Percentiles rank a stretch among this genome's conserved stretches.
These are phyloP conservation scores for Drosophila repleta DNA, from an alignment of 1,140 invertebrate species.

Conservation along the genomic window DNA sequence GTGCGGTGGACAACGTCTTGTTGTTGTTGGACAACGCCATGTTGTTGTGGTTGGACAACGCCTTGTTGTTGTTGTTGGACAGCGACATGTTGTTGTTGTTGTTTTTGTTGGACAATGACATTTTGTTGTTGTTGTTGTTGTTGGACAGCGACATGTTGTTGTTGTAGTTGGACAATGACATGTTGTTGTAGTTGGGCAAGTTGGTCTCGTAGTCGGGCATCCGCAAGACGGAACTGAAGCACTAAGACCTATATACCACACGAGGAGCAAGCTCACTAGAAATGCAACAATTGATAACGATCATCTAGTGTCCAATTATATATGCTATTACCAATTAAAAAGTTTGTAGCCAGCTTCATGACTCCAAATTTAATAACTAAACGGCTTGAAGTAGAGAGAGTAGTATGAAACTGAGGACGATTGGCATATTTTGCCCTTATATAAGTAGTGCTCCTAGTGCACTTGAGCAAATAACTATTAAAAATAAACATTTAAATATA, in stretches of 20 bases:
- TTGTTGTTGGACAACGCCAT: too few relatives aligned
- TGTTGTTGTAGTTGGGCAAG: background rate
- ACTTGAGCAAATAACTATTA: slow-evolving; percentile 24
- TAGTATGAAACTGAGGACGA: background rate
- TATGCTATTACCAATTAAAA: slow-evolving; percentile 12
- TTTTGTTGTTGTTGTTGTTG: background rate
- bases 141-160: background rate
- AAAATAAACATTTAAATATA: slow-evolving; percentile 20
- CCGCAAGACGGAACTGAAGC: background rate
- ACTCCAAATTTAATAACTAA: background rate
- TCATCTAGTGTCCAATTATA: background rate
- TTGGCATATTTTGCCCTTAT: background rate
- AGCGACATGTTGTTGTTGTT: background rate
- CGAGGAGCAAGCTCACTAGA: slow-evolving; percentile 1
- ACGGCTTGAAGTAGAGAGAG: background rate
- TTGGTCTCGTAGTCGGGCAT: background rate
- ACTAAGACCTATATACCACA: background rate
- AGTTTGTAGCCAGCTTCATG: slow-evolving; percentile 17
- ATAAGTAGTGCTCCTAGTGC: slow-evolving; percentile 1
- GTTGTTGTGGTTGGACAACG: background rate
- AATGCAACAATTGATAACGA: background rate
- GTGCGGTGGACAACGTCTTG: too few relatives aligned
- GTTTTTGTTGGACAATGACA: background rate
- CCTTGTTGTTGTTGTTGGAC: background rate
- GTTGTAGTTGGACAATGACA: background rate